Conservation (phyloP, 2,888 invertebrate species). For the Cetonia aurata region DNA sequence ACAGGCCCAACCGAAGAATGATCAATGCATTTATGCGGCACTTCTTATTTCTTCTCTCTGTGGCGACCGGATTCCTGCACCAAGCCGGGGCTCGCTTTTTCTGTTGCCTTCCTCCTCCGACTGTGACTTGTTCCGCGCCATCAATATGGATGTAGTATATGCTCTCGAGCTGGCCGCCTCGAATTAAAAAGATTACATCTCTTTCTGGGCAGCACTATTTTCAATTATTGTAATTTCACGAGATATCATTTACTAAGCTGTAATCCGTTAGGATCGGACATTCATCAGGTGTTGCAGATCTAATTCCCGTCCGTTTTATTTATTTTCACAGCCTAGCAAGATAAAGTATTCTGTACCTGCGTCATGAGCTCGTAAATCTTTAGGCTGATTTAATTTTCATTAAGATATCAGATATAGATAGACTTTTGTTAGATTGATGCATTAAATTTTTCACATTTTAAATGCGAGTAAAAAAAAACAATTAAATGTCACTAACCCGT, state of each 20-base stretch:
- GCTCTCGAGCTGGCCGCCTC: conserved; percentile 10
- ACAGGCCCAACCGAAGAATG: conserved; percentile 57
- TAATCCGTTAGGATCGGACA: conserved; percentile 24
- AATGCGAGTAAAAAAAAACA: no score
- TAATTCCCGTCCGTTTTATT: conserved; percentile 1
- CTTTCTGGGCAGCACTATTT: conserved; percentile 40
- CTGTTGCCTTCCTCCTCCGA: conserved; percentile 32
- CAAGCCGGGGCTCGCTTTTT: conserved; percentile 40
- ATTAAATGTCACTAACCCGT: no score
- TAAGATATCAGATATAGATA: conserved; percentile 15
- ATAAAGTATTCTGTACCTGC: conserved; percentile 15
- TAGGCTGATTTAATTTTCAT: conserved; percentile 26
- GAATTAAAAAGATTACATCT: conserved; percentile 46
- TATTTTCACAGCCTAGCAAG: conserved; percentile 23
- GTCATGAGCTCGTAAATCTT: conserved; percentile 5
- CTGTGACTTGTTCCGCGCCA: background rate
- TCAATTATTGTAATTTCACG: conserved; percentile 45
- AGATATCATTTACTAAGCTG: conserved; percentile 44
- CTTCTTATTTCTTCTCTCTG: conserved; percentile 62
- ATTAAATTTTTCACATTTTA: no score
- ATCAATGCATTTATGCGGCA: conserved; percentile 65
- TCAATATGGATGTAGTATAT: conserved; percentile 21
- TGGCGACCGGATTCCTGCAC: conserved; percentile 59
- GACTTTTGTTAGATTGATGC: conserved; percentile 1
- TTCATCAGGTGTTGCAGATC: conserved; percentile 27